Conservation (phyloP, 2,797 vertebrate genomes). For the Phrynocephalus vlangalii region DNA sequence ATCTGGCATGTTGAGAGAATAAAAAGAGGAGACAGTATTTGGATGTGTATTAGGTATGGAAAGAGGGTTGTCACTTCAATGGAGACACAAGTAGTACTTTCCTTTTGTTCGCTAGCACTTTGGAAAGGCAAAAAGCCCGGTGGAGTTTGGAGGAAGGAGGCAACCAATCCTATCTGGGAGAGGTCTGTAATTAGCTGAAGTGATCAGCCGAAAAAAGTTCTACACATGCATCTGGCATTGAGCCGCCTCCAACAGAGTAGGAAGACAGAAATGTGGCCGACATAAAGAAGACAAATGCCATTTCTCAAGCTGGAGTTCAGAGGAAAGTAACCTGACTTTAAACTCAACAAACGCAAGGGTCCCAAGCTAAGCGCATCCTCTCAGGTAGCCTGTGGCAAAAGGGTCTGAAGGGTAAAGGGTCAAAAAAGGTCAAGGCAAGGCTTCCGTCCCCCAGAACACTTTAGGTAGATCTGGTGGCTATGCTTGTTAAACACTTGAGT, state of each 20-base stretch:
- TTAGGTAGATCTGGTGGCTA: background rate
- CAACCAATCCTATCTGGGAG: slow-evolving; percentile 31
- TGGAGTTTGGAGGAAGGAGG: slow-evolving; percentile 39
- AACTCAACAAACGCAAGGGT: background rate
- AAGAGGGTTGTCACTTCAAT: slow-evolving; percentile 28
- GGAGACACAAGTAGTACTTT: slow-evolving; percentile 21
- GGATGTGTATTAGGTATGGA: background rate
- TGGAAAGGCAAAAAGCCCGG: background rate
- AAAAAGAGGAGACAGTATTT: slow-evolving; percentile 43
- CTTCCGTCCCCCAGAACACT: background rate
- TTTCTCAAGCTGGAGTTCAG: slow-evolving; percentile 8
- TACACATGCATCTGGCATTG: slow-evolving; percentile 29
- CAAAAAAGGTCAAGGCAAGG: background rate
- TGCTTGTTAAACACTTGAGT: background rate
- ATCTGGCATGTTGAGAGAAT: background rate
- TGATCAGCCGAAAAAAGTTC: slow-evolving; percentile 25
- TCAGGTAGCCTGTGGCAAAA: background rate
- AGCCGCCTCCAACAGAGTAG: slow-evolving; percentile 14
- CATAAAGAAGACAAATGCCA: slow-evolving; percentile 35
- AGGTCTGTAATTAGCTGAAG: slow-evolving; percentile 51
- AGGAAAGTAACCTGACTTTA: background rate
- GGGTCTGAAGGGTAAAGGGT: background rate
- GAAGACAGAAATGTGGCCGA: background rate
- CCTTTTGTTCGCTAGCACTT: background rate
- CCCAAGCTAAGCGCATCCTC: background rate